Evolutionary conservation across 2,113 vertebrate genomes (phyloP).

Genomic region (Collichthys lucidus): DNA sequence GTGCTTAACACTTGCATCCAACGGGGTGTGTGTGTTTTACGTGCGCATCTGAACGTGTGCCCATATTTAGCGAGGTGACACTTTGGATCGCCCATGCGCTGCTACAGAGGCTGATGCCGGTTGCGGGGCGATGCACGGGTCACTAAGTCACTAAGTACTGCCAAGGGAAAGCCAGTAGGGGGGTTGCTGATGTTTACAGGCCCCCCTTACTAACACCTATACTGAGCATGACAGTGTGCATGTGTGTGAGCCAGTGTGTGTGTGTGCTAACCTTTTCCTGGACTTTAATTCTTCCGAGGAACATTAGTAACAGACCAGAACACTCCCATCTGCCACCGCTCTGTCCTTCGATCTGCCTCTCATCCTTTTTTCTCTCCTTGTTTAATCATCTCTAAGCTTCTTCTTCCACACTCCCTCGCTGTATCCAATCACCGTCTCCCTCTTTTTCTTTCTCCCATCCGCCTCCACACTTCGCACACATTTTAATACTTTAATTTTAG

Average conservation of each 20-base stretch:
- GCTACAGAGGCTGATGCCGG: conserved; percentile 46
- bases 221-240: conserved; percentile 31
- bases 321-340: conserved; percentile 74
- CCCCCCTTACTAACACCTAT: conserved; percentile 51
- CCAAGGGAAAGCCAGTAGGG: conserved; percentile 43
- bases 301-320: conserved; percentile 79
- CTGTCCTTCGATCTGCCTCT: conserved; percentile 61
- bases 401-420: conserved; percentile 3
- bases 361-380: conserved; percentile 46
- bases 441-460: conserved; percentile 30
- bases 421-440: conserved; percentile 12
- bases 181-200: conserved; percentile 67
- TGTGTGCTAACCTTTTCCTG: conserved; percentile 55
- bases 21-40: conserved; percentile 29
- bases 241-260: conserved; percentile 28
- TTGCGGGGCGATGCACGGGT: conserved; percentile 63
- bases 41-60: conserved; percentile 1
- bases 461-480: conserved; percentile 15
- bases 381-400: conserved; percentile 58
- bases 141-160: conserved; percentile 77
- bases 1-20: conserved; percentile 56
- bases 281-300: conserved; percentile 77
- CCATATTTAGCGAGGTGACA: conserved; percentile 74
- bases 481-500: conserved; percentile 11
- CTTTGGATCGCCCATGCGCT: conserved; percentile 64